Conservation (phyloP, 1,140 invertebrate genomes). For the Drosophila erecta region DNA sequence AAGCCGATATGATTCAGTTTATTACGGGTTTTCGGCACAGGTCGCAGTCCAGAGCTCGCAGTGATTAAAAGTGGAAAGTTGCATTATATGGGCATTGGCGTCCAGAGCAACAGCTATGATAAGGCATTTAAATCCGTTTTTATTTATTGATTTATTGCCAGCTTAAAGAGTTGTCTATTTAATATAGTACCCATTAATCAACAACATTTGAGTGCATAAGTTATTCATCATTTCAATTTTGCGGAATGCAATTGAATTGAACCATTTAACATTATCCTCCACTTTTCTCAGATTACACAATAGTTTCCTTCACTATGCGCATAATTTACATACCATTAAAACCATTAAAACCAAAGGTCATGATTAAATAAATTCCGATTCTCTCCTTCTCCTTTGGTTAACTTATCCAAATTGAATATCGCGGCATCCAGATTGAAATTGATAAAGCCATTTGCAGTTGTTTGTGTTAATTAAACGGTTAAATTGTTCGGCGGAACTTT, state of each 20-base stretch:
- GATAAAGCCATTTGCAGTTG: slow-evolving; percentile 22
- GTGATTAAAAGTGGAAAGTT: slow-evolving; percentile 3
- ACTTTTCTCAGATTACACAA: too few relatives aligned
- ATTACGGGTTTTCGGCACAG: slow-evolving; percentile 24
- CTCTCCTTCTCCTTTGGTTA: not conserved
- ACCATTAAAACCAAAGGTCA: not conserved
- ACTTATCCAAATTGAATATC: slow-evolving; percentile 19
- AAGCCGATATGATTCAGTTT: slow-evolving; percentile 67
- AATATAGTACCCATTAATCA: too few relatives aligned
- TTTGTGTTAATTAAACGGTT: slow-evolving; percentile 69
- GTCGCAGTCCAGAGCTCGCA: not conserved
- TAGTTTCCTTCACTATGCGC: too few relatives aligned
- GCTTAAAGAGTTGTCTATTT: too few relatives aligned
- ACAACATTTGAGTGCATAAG: too few relatives aligned
- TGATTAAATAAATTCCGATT: not conserved
- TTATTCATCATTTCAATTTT: too few relatives aligned
- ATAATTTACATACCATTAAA: not conserved
- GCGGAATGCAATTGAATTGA: too few relatives aligned
- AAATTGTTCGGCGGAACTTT: slow-evolving; percentile 35
- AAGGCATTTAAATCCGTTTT: too few relatives aligned
- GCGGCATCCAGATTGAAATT: slow-evolving; percentile 10
- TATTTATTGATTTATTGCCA: too few relatives aligned
- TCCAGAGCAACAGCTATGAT: not conserved
- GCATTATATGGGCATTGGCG: not conserved
- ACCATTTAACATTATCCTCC: too few relatives aligned